These are phyloP conservation scores for Rhincodon typus DNA, from an alignment of 2,797 vertebrate species.

Conservation along the genomic window DNA sequence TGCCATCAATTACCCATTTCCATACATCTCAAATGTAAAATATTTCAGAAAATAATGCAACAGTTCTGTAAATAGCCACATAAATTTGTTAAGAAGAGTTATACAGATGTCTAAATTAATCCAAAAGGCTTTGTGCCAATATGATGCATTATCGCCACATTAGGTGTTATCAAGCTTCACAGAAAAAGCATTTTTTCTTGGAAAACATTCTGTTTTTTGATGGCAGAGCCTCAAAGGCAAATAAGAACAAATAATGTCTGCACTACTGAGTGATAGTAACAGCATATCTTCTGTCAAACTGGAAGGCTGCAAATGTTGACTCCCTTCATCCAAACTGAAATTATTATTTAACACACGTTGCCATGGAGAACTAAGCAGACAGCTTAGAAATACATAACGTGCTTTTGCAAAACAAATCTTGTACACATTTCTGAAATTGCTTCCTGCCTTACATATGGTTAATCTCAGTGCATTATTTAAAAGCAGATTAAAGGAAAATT, in stretches of 20 bases:
- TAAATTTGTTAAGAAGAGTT: background rate
- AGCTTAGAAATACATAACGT: background rate
- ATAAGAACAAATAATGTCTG: constrained; percentile 17
- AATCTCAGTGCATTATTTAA: background rate
- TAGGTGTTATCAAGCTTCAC: background rate
- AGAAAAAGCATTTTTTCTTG: constrained; percentile 13
- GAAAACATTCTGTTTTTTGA: background rate
- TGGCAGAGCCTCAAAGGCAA: background rate
- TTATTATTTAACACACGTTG: background rate
- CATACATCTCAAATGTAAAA: constrained; percentile 3
- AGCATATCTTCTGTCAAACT: no score
- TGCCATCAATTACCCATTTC: constrained; percentile 10
- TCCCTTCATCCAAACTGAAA: background rate
- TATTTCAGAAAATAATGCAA: background rate
- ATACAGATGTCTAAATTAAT: constrained; percentile 9
- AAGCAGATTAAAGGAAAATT: background rate
- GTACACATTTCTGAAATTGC: background rate
- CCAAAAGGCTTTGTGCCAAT: constrained; percentile 7
- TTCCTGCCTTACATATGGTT: background rate
- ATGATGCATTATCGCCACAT: background rate
- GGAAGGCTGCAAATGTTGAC: background rate
- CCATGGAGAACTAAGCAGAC: background rate
- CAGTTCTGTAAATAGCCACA: background rate
- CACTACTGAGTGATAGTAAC: background rate
- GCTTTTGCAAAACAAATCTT: background rate